These are phyloP conservation scores for Ericerus pela DNA, from an alignment of 1,140 invertebrate species.

Conservation along the genomic window DNA sequence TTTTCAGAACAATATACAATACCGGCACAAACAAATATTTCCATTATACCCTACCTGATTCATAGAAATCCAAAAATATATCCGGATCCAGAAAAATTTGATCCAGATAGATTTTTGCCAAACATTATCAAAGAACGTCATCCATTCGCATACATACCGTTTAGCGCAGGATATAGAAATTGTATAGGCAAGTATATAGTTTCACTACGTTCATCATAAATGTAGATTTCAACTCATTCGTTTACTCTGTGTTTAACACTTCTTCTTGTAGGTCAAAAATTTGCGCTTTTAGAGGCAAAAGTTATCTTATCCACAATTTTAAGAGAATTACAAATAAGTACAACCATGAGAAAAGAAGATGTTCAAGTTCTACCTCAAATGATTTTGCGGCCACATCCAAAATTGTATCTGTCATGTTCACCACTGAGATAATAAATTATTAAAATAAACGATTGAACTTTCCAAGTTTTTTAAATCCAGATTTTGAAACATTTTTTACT, in stretches of 20 bases:
- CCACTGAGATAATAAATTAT: too few species aligned
- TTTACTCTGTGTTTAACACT: not conserved
- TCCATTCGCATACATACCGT: conserved; percentile 38
- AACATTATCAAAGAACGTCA: conserved; percentile 35
- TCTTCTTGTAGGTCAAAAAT: conserved; percentile 34
- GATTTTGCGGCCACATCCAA: not conserved
- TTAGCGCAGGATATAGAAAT: conserved; percentile 41
- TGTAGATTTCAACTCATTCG: not conserved
- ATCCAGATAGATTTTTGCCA: conserved; percentile 39
- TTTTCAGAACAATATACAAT: conserved; percentile 34
- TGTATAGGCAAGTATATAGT: conserved; percentile 35
- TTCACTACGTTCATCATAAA: not conserved
- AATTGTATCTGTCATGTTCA: too few species aligned
- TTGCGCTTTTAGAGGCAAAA: conserved; percentile 43
- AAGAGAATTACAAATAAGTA: conserved; percentile 35
- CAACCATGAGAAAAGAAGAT: not conserved
- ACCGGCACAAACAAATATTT: conserved; percentile 35
- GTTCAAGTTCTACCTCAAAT: not conserved
- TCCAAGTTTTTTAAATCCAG: too few species aligned
- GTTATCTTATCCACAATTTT: conserved; percentile 36
- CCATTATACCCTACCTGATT: conserved; percentile 35
- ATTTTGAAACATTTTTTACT: too few species aligned
- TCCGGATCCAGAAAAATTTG: conserved; percentile 23
- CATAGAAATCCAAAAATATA: conserved; percentile 41
- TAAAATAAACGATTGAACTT: too few species aligned